A percentile compares a stretch with the other conserved stretches of the same genome.
phyloP scores from a whole-genome alignment of 2,888 invertebrate genomes.

The Agriopis leucophaearia region DNA sequence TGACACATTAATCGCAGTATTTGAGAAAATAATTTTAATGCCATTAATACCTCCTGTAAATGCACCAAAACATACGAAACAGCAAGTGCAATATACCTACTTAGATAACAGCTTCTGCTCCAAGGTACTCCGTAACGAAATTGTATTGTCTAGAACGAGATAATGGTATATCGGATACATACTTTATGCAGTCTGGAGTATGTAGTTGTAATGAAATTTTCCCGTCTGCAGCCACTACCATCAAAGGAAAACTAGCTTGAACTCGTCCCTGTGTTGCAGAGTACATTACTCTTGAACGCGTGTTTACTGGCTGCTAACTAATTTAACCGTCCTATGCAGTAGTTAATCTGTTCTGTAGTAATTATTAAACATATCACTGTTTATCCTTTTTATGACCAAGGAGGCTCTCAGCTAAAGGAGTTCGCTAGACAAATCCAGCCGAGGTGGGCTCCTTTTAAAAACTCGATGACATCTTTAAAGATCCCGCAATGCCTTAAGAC shows the following conservation, averaged over 20 bases:
- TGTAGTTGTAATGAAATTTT: constrained; percentile 63
- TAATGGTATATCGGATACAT: constrained; percentile 47
- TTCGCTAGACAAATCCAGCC: too few relatives aligned
- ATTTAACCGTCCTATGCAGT: not conserved
- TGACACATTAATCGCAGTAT: too few relatives aligned
- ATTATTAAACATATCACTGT: too few relatives aligned
- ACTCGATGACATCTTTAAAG: too few relatives aligned
- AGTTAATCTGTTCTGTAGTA: too few relatives aligned
- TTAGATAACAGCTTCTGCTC: constrained; percentile 22
- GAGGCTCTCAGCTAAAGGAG: too few relatives aligned
- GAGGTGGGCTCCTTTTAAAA: too few relatives aligned
- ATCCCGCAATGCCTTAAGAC: too few relatives aligned
- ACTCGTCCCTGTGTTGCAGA: constrained; percentile 24
- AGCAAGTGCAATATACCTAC: constrained; percentile 8
- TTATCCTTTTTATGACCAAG: too few relatives aligned
- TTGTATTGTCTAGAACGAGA: constrained; percentile 44
- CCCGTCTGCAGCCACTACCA: constrained; percentile 55
- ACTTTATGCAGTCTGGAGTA: constrained; percentile 51
- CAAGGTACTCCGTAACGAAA: constrained; percentile 36
- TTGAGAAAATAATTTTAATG: not conserved
- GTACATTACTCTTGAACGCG: constrained; percentile 30
- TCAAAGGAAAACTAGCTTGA: constrained; percentile 39
- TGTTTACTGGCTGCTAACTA: constrained; percentile 7
- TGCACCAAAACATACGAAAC: constrained; percentile 1
- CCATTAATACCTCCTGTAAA: not conserved